Evolutionary conservation across 2,797 vertebrate genomes (phyloP).

Genomic region (Anabas testudineus): DNA sequence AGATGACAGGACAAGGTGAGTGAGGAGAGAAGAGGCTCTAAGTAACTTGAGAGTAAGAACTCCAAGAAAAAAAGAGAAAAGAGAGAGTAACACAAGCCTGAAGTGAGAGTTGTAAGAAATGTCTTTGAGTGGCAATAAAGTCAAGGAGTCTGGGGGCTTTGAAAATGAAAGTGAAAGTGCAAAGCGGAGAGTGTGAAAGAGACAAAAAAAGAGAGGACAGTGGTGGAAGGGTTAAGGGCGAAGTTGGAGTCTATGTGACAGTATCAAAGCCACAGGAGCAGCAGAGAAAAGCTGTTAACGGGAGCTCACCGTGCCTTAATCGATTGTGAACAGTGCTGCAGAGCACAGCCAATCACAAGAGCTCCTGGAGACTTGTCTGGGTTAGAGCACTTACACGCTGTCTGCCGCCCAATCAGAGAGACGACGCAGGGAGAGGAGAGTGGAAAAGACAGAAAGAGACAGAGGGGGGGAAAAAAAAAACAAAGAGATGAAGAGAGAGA

Average conservation of each 20-base stretch:
- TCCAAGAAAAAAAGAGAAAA: constrained; percentile 23
- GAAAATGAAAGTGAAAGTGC: constrained; percentile 65
- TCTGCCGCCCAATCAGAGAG: constrained; percentile 79
- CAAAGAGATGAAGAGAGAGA: constrained; percentile 55
- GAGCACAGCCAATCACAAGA: constrained; percentile 82
- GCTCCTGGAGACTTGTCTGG: constrained; percentile 81
- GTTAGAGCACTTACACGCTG: constrained; percentile 85
- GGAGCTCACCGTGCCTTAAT: constrained; percentile 84
- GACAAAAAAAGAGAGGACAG: constrained; percentile 55
- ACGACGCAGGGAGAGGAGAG: constrained; percentile 64
- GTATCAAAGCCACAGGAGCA: constrained; percentile 82
- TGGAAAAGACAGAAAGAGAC: constrained; percentile 67
- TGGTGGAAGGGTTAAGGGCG: constrained; percentile 70
- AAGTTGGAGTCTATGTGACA: constrained; percentile 78
- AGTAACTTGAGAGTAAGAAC: constrained; percentile 60
- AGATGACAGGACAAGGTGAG: constrained; percentile 69
- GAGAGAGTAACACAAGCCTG: constrained; percentile 24
- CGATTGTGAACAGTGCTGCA: constrained; percentile 85
- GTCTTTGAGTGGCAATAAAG: constrained; percentile 47
- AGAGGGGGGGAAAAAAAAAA: constrained; percentile 47
- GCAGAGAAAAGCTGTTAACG: constrained; percentile 85
- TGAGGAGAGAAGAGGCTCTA: constrained; percentile 39
- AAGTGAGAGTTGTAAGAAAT: constrained; percentile 46
- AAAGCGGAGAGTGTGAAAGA: constrained; percentile 44
- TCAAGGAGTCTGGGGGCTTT: constrained; percentile 52